Conservation (phyloP, 1,140 invertebrate genomes). For the Drosophila micromelanica region DNA sequence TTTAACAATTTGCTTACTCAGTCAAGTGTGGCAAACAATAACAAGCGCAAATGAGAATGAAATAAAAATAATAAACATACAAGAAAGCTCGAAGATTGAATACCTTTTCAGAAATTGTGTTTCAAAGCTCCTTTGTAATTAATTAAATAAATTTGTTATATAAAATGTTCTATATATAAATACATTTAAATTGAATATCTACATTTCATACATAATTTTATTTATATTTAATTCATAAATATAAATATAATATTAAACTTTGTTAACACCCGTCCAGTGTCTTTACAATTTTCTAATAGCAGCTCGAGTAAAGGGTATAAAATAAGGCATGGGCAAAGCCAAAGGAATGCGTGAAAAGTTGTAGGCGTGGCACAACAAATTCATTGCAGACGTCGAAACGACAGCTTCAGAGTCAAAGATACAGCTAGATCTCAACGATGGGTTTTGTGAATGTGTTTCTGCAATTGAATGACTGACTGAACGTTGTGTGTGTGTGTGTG, state of each 20-base stretch:
- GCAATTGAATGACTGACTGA: background rate
- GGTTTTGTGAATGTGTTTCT: conserved; percentile 1
- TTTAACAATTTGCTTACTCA: conserved; percentile 73
- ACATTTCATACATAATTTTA: too few species aligned
- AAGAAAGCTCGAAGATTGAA: background rate
- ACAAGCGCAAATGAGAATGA: conserved; percentile 45
- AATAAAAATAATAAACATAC: conserved; percentile 16
- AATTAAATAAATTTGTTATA: too few species aligned
- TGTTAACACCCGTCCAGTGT: background rate
- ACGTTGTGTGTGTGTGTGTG: conserved; percentile 4
- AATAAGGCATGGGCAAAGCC: background rate
- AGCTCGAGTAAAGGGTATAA: background rate
- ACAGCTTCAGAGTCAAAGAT: conserved; percentile 2
- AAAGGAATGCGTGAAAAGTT: conserved; percentile 26
- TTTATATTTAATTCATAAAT: too few species aligned
- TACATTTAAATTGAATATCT: too few species aligned
- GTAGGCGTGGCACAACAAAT: conserved; percentile 47
- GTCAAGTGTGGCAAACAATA: conserved; percentile 65
- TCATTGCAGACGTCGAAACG: conserved; percentile 51
- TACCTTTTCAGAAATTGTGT: background rate
- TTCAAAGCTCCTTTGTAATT: too few species aligned
- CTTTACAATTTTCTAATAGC: background rate
- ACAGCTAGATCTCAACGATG: conserved; percentile 3
- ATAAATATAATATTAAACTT: too few species aligned
- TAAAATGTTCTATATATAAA: too few species aligned